Base-by-base conservation (phyloP, 2,888 invertebrate genomes). In the Philaethria dido region DNA sequence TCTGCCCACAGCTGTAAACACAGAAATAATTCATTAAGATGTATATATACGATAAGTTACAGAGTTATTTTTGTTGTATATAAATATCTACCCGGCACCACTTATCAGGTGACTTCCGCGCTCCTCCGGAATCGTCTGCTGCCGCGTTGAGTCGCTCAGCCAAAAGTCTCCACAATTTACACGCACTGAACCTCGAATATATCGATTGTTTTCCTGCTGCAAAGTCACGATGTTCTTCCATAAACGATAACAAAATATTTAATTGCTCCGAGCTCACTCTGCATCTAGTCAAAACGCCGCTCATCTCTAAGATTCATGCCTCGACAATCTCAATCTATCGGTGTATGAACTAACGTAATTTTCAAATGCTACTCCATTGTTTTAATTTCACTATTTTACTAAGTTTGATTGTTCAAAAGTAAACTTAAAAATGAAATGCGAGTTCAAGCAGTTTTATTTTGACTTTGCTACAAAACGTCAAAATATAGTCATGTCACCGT, bases 191-290 rank as follows among this genome's bases (percentile, higher is more conserved):
- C 62, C 92, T 83, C 47, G 92, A 91, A 76, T 90, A 92, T 42
- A 90, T 83, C 0, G 89, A 86, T 69, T 89, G 89, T 74, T 91
- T 91, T 69, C 90, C 88, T 39, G 89, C 88, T 8, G 92, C 92
- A 66, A 92, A 92, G 67, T 91, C 92, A 3, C 85, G 89, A 73
- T 92, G 92, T 76, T 91, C 91, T 83, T 92, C 92, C 92, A 92
- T 92, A 87, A 92, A 92, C 78, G 86, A 84, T 65, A 92, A 65
- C 69, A 92, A 80, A 69, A 87, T 67, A 73, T 92, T 91, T 65
- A 90, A 75, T 78, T 92, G 92, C 78, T 92, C 92, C 47, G 84
- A 76, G 79, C 90, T 91, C 75, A 92, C 91, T 80, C 90, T 87
- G 78, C 87, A 83, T 74, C 92, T 85, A 69, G 84, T 84, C 75